Base-by-base conservation (phyloP, 1,140 invertebrate genomes). In the Drosophila pectinifera region DNA sequence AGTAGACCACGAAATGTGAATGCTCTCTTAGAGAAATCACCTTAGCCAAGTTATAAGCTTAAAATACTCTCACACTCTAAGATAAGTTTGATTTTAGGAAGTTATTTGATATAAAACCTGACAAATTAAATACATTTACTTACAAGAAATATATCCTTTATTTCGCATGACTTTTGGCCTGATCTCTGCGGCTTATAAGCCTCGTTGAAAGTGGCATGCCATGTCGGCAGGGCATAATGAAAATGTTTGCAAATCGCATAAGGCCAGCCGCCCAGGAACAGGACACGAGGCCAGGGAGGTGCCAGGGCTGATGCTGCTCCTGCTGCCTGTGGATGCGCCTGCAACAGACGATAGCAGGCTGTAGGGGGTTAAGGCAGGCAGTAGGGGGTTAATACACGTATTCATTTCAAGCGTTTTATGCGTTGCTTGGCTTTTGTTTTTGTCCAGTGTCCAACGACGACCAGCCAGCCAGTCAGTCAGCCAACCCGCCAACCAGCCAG, bases 321-420 rank as follows among this genome's bases (percentile, higher is more conserved):
- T 56, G 31, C 34, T 43, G 64, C 22, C 34, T 43, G 28, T 26
- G 39, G 48, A 26, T 26, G 38, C 31, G 39, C 20, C 26, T 68
- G 45, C 54, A 41, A 53, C 34, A 38, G 45, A 22, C 16, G 51
- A 57, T 46, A 39, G 63, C 34, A 22, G 22, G 48, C 28, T 34
- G 7, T 6, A 6, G 1, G 7, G 38, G n/a, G 45, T n/a, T 26
- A 18, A 16, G 39, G 61, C 31, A 8, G 7, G 5, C 14, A 2
- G 13, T 14, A 24, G 53, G 43, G n/a, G 45, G 28, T 72, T 67
- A 62, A 56, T 68, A 74, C 76, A 89, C 80, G 84, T 84, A 84
- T 89, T 89, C 84, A 89, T 88, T 89, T 89, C 84, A 88, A 89
- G 85, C 80, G 77, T 84, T 88, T 83, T 88, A 88, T 89, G 84